These are phyloP conservation scores for Sciurus vulgaris DNA, from an alignment of 2,797 vertebrate species.

Conservation along the genomic window DNA sequence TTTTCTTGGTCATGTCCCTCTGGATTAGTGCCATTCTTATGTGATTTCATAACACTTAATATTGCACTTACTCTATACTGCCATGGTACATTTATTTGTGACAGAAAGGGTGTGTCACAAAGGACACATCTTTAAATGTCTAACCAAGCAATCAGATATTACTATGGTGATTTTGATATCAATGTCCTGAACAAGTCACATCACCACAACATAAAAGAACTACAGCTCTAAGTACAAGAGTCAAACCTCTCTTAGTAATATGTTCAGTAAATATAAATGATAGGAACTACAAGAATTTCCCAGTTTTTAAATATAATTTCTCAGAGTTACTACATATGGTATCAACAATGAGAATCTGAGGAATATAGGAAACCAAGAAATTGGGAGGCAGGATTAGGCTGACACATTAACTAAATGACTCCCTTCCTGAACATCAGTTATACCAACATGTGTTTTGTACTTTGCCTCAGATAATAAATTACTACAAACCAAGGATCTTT, in stretches of 20 bases:
- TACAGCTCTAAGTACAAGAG: slow-evolving; percentile 22
- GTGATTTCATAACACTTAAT: background rate
- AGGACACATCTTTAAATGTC: slow-evolving; percentile 14
- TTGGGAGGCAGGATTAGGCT: background rate
- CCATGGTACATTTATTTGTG: background rate
- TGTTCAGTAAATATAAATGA: slow-evolving; percentile 32
- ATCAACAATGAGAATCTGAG: slow-evolving; percentile 25
- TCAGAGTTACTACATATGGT: background rate
- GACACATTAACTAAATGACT: slow-evolving; percentile 33
- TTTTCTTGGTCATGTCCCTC: background rate
- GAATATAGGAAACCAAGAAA: slow-evolving; percentile 19
- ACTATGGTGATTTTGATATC: slow-evolving; percentile 35
- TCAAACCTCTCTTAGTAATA: slow-evolving; percentile 37
- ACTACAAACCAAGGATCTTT: slow-evolving; percentile 54
- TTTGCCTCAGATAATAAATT: slow-evolving; percentile 47
- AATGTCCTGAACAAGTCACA: background rate
- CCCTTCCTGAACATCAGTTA: slow-evolving; percentile 37
- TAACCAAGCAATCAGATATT: slow-evolving; percentile 17
- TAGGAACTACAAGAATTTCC: slow-evolving; percentile 23
- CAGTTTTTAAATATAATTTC: slow-evolving; percentile 29
- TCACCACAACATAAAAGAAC: slow-evolving; percentile 37
- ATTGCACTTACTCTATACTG: background rate
- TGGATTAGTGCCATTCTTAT: background rate
- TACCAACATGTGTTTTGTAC: background rate
- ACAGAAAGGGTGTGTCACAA: background rate